phyloP scores from a whole-genome alignment of 2,113 vertebrate genomes.

The Gallinago media region DNA sequence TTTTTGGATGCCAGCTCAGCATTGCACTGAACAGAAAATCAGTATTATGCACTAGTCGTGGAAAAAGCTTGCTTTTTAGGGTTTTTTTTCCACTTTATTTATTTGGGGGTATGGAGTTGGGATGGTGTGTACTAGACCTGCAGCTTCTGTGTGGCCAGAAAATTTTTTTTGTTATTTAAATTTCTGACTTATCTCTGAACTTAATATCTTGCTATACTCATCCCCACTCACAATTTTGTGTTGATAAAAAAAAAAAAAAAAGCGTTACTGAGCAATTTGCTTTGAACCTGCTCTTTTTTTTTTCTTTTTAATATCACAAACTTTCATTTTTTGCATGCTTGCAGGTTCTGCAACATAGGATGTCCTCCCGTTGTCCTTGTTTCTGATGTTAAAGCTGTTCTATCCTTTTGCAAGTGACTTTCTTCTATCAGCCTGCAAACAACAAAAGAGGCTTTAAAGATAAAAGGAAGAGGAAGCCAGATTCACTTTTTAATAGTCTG shows the following conservation, averaged over 20 bases:
- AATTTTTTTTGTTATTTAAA: background rate
- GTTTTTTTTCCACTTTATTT: background rate
- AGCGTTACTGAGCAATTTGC: background rate
- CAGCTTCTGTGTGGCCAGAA: background rate
- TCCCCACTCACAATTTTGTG: background rate
- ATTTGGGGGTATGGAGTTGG: background rate
- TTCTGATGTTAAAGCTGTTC: slow-evolving; percentile 24
- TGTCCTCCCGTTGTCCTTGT: slow-evolving; percentile 50
- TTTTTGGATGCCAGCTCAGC: slow-evolving; percentile 27
- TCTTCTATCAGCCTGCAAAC: slow-evolving; percentile 24
- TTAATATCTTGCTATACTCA: background rate
- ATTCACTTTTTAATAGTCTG: slow-evolving; percentile 31
- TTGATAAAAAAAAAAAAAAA: background rate
- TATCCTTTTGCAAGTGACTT: background rate
- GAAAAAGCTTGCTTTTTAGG: background rate
- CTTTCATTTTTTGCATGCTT: background rate
- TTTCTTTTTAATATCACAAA: background rate
- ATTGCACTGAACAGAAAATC: background rate
- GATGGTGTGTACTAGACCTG: background rate
- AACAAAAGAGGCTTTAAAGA: slow-evolving; percentile 56
- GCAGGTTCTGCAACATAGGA: slow-evolving; percentile 12
- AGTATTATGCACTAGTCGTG: background rate
- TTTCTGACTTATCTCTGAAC: background rate
- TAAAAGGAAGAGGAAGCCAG: slow-evolving; percentile 23
- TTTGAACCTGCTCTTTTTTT: background rate